phyloP scores from a whole-genome alignment of 2,797 vertebrate species.

The Tauraco hartlaubi region DNA sequence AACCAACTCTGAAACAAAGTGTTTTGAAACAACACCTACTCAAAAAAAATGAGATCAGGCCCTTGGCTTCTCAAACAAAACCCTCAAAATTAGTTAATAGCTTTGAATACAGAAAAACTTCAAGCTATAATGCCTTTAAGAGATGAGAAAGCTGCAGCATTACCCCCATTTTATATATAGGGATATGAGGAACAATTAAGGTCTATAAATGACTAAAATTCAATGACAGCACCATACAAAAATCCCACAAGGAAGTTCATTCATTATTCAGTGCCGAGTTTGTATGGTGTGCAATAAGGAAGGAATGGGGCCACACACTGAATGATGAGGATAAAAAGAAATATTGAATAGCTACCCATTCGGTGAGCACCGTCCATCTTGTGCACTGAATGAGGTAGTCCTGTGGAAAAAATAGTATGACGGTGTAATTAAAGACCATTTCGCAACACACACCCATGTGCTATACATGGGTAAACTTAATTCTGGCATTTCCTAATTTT shows the following conservation, averaged over 20 bases:
- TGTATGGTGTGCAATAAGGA: conserved; percentile 63
- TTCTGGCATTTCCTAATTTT: conserved; percentile 21
- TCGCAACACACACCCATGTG: conserved; percentile 12
- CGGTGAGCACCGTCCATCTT: conserved; percentile 77
- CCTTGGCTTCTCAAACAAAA: neutral
- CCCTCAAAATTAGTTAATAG: neutral
- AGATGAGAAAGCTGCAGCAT: conserved; percentile 21
- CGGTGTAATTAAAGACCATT: conserved; percentile 72
- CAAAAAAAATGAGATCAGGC: neutral
- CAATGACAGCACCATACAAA: conserved; percentile 65
- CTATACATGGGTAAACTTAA: conserved; percentile 6
- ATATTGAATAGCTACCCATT: conserved; percentile 78
- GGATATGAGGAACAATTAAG: conserved; percentile 37
- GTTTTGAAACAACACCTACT: neutral
- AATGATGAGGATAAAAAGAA: conserved; percentile 76
- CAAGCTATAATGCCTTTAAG: neutral
- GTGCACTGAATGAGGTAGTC: conserved; percentile 77
- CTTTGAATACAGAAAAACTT: conserved; percentile 20
- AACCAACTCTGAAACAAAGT: neutral
- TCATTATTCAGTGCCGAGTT: conserved; percentile 59
- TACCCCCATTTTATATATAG: neutral
- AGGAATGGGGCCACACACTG: conserved; percentile 74
- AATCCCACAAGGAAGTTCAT: conserved; percentile 54
- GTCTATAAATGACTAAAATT: conserved; percentile 39
- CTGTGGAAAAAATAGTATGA: conserved; percentile 76